A percentile compares a stretch with the other conserved stretches of the same genome.
These are phyloP conservation scores for Sternarchorhynchus goeldii DNA, from an alignment of 2,797 vertebrate species.

Conservation along the genomic window DNA sequence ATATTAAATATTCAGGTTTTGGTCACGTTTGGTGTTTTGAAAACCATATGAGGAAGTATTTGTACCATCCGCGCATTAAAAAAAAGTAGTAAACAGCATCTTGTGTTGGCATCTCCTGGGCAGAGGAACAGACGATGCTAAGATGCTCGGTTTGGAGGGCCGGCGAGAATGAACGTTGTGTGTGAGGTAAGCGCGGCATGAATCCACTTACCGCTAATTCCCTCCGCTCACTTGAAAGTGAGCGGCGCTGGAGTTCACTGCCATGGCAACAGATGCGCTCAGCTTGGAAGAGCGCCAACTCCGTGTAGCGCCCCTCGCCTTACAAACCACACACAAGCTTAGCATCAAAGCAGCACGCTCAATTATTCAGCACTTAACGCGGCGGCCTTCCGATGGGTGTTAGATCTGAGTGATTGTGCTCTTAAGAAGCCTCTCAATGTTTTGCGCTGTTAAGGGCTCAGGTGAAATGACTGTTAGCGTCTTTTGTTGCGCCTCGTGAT, in stretches of 20 bases:
- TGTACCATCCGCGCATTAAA: background rate
- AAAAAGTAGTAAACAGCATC: slow-evolving; percentile 18
- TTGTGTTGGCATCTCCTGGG: slow-evolving; percentile 33
- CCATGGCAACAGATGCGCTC: slow-evolving; percentile 72
- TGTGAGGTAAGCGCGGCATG: background rate
- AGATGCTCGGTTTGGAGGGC: background rate
- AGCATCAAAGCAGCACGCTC: slow-evolving; percentile 67
- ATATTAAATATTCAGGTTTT: background rate
- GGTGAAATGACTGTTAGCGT: slow-evolving; percentile 28
- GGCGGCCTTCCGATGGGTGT: slow-evolving; percentile 14
- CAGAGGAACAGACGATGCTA: slow-evolving; percentile 24
- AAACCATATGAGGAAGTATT: background rate
- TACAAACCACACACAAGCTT: slow-evolving; percentile 42
- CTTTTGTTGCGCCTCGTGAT: slow-evolving; percentile 18
- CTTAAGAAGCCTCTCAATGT: slow-evolving; percentile 40
- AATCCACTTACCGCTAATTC: slow-evolving; percentile 34
- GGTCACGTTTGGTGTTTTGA: background rate
- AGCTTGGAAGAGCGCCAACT: slow-evolving; percentile 39
- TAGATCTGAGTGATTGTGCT: slow-evolving; percentile 54
- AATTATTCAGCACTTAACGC: slow-evolving; percentile 64
- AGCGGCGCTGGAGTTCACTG: slow-evolving; percentile 54
- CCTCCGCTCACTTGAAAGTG: slow-evolving; percentile 65
- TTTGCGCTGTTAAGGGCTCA: background rate
- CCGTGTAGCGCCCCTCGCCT: slow-evolving; percentile 25
- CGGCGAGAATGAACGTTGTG: slow-evolving; percentile 1